Conservation (phyloP, 2,888 invertebrate species). For the Ichneumoninae sp. region DNA sequence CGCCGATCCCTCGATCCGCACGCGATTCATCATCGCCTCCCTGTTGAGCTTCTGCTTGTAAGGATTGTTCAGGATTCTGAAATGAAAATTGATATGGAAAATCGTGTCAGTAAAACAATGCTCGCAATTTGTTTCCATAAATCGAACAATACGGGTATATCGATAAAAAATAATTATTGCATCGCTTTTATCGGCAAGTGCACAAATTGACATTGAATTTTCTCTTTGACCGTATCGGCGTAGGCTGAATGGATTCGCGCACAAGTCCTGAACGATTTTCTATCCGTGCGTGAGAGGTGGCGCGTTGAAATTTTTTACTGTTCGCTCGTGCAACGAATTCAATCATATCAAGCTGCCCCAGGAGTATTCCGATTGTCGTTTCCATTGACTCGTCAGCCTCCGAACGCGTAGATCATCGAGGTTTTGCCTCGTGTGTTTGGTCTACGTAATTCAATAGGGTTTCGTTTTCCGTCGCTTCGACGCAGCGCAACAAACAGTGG, state of each 20-base stretch:
- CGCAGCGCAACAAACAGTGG: conserved; percentile 1
- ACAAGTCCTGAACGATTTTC: neutral
- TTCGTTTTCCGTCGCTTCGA: conserved; percentile 10
- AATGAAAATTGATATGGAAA: conserved; percentile 14
- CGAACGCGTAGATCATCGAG: conserved; percentile 46
- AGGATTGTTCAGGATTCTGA: conserved; percentile 44
- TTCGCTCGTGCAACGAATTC: conserved; percentile 43
- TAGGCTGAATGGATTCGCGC: neutral
- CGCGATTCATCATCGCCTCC: conserved; percentile 41
- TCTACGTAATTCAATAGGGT: conserved; percentile 60
- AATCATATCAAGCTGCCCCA: conserved; percentile 61
- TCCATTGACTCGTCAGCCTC: conserved; percentile 9
- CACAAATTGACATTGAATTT: neutral
- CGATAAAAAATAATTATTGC: neutral
- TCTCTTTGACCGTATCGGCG: neutral
- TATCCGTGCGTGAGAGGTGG: neutral
- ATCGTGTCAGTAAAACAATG: neutral
- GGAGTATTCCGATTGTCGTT: conserved; percentile 52
- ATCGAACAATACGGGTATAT: neutral
- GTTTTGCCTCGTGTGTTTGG: conserved; percentile 53
- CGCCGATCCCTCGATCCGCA: conserved; percentile 72
- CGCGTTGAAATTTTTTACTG: conserved; percentile 41
- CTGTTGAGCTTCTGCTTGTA: conserved; percentile 1
- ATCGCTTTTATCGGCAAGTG: neutral
- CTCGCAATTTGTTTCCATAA: neutral